These are phyloP conservation scores for Cettia cetti DNA, from an alignment of 2,113 vertebrate species.

Conservation along the genomic window DNA sequence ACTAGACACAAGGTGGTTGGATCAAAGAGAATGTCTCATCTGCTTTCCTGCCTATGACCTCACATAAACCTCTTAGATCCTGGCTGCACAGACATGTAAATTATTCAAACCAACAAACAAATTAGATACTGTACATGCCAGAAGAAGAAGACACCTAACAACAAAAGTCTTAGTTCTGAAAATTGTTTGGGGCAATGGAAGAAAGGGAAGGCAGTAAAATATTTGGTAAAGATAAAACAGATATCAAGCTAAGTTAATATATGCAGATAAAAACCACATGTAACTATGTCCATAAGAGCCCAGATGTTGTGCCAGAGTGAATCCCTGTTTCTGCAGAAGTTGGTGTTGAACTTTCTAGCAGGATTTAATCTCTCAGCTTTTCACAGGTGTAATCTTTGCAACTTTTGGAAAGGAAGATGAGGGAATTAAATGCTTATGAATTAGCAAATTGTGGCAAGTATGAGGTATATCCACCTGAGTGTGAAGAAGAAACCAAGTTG, in stretches of 20 bases:
- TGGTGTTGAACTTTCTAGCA: not conserved
- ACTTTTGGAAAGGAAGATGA: not conserved
- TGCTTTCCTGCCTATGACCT: not conserved
- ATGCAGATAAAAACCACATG: not conserved
- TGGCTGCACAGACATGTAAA: not conserved
- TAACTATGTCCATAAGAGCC: not conserved
- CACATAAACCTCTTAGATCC: not conserved
- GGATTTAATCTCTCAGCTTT: not conserved
- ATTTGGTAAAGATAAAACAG: not conserved
- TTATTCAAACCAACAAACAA: slow-evolving; percentile 20
- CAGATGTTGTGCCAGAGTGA: not conserved
- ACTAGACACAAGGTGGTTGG: not conserved
- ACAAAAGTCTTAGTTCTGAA: not conserved
- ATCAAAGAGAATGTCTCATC: slow-evolving; percentile 40
- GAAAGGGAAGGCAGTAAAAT: not conserved
- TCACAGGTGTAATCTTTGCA: not conserved
- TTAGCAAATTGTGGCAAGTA: not conserved
- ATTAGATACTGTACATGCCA: not conserved
- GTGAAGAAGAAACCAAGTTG: not conserved
- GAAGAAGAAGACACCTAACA: not conserved
- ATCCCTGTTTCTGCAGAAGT: not conserved
- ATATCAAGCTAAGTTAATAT: not conserved
- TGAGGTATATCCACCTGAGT: not conserved
- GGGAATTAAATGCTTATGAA: not conserved
- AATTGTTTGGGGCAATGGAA: not conserved